Conservation (phyloP, 2,888 invertebrate species). For the Caenorhabditis plicata region DNA sequence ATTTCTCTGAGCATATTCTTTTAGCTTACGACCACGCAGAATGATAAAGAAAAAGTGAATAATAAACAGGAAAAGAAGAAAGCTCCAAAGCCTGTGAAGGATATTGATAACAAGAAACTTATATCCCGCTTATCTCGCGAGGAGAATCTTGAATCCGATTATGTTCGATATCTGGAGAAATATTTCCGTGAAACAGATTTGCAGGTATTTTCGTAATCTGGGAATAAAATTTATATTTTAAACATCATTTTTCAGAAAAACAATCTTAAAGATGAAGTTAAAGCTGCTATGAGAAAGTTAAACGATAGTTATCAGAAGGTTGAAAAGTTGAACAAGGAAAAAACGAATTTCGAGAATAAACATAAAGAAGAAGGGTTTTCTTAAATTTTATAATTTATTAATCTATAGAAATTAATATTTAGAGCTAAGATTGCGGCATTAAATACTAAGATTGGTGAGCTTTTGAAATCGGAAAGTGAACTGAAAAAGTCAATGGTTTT, state of each 20-base stretch:
- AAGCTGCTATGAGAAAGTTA: conserved; percentile 10
- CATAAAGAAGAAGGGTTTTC: conserved; percentile 15
- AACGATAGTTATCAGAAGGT: conserved; percentile 1
- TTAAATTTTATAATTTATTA: too few species aligned
- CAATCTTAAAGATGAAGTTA: conserved; percentile 9
- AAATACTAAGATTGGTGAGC: neutral
- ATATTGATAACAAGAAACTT: conserved; percentile 16
- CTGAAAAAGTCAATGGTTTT: too few species aligned
- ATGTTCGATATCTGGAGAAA: conserved; percentile 6
- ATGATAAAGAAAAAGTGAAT: neutral
- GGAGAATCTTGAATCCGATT: conserved; percentile 12
- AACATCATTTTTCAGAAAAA: conserved; percentile 5
- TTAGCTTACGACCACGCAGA: too few species aligned
- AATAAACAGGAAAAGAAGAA: conserved; percentile 9
- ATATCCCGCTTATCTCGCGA: conserved; percentile 1
- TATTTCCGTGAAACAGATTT: conserved; percentile 6
- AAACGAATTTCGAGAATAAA: neutral
- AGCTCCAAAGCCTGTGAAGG: conserved; percentile 4
- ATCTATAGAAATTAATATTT: too few species aligned
- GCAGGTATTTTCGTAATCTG: neutral
- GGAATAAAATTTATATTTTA: neutral
- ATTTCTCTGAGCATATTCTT: too few species aligned
- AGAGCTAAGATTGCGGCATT: neutral
- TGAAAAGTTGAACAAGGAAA: conserved; percentile 19
- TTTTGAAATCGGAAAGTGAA: too few species aligned